phyloP scores from a whole-genome alignment of 2,113 vertebrate genomes.

The Chelonoidis abingdonii region DNA sequence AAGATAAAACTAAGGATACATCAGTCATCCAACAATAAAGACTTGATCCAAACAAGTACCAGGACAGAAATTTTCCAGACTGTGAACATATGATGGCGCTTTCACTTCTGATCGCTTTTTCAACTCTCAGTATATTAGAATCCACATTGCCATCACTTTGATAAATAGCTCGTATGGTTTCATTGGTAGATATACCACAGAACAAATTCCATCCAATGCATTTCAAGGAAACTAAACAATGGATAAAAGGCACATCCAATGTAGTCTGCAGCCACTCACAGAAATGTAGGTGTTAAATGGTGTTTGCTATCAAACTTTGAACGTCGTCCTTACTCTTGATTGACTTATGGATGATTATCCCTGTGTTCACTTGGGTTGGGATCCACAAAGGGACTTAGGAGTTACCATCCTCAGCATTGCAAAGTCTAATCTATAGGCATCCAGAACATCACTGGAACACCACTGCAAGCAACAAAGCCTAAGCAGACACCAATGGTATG shows the following conservation, averaged over 20 bases:
- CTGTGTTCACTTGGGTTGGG: not conserved
- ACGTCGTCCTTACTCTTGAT: not conserved
- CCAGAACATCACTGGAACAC: not conserved
- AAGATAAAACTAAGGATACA: not conserved
- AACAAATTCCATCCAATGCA: fast-evolving
- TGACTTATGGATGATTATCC: not conserved
- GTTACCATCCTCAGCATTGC: not conserved
- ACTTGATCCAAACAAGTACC: no score
- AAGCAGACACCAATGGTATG: not conserved
- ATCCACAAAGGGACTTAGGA: no score
- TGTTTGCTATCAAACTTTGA: not conserved
- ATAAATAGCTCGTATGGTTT: not conserved
- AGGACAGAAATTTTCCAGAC: no score
- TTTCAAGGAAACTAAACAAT: not conserved
- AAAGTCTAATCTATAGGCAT: not conserved
- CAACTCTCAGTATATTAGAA: not conserved
- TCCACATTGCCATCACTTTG: not conserved
- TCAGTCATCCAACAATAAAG: no score
- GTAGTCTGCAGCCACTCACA: not conserved
- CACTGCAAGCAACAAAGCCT: not conserved
- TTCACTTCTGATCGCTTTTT: no score
- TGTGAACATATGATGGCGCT: no score
- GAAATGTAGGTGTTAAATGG: not conserved
- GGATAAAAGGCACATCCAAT: not conserved
- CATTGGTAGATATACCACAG: not conserved